Conservation (phyloP, 2,888 invertebrate species). For the Isoperla grammatica region DNA sequence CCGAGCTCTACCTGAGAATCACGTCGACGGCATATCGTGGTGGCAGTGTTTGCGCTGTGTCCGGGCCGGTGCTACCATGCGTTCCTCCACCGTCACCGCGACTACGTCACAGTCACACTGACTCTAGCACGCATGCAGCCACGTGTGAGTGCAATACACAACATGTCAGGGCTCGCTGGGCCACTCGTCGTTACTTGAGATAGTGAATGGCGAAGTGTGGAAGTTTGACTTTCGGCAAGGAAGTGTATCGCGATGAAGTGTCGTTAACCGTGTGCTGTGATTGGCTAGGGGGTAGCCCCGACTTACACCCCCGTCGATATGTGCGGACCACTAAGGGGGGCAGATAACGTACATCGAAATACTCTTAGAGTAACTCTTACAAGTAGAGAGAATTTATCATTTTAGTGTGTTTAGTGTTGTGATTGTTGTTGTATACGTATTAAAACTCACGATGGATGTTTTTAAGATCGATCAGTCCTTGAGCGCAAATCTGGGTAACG, state of each 20-base stretch:
- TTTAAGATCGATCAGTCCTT: slow-evolving; percentile 63
- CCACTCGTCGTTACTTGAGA: too few species aligned
- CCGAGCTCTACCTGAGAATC: slow-evolving; percentile 17
- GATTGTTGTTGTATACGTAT: not conserved
- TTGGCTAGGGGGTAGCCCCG: slow-evolving; percentile 9
- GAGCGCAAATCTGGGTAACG: slow-evolving; percentile 55
- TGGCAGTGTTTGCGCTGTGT: not conserved
- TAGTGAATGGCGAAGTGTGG: too few species aligned
- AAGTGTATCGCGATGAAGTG: not conserved
- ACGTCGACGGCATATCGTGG: not conserved
- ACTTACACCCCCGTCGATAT: not conserved
- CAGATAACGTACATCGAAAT: not conserved
- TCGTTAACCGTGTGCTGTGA: not conserved
- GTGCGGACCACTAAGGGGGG: not conserved
- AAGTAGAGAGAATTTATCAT: not conserved
- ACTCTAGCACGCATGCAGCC: too few species aligned
- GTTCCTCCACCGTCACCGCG: too few species aligned
- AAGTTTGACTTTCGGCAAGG: too few species aligned
- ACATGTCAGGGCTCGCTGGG: too few species aligned
- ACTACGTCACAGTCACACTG: too few species aligned
- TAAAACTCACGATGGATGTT: slow-evolving; percentile 57
- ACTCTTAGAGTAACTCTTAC: not conserved
- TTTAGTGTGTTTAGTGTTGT: not conserved
- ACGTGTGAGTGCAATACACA: too few species aligned
- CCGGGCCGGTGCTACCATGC: too few species aligned